A percentile compares a stretch with the other conserved stretches of the same genome.
Evolutionary conservation across 2,888 invertebrate genomes (phyloP).

Genomic region (Polylopha cassiicola): DNA sequence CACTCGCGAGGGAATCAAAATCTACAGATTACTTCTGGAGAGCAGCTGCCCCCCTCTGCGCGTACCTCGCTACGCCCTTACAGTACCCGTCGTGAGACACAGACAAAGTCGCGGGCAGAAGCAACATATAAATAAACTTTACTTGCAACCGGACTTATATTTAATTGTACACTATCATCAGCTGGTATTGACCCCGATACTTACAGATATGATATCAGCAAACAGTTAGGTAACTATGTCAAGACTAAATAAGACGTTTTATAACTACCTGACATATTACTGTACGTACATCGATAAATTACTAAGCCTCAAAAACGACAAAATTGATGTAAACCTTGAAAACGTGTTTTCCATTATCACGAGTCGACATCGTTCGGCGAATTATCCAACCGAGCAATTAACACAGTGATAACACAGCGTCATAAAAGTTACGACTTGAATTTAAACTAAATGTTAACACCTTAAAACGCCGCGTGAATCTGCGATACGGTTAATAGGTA

Average conservation of each 20-base stretch:
- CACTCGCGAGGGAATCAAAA: too few species aligned
- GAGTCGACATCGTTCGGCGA: slow-evolving; percentile 25
- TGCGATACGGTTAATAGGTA: too few species aligned
- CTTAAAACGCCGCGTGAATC: too few species aligned
- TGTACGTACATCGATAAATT: slow-evolving; percentile 6
- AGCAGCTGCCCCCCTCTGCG: too few species aligned
- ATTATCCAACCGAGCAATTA: slow-evolving; percentile 16
- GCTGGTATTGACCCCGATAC: slow-evolving; percentile 15
- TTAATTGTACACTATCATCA: slow-evolving; percentile 2
- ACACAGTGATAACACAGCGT: neutral
- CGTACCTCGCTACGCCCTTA: too few species aligned
- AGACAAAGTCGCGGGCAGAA: too few species aligned
- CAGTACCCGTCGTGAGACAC: too few species aligned
- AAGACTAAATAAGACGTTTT: slow-evolving; percentile 27
- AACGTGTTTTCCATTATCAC: slow-evolving; percentile 34
- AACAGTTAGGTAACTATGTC: slow-evolving; percentile 22
- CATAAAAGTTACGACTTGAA: too few species aligned
- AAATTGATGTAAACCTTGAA: slow-evolving; percentile 34
- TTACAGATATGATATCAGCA: slow-evolving; percentile 16
- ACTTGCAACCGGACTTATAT: slow-evolving; percentile 6
- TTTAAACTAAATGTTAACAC: too few species aligned
- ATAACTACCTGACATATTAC: neutral
- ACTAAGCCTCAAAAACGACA: slow-evolving; percentile 20
- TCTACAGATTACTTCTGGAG: too few species aligned
- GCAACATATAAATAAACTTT: neutral